phyloP scores from a whole-genome alignment of 2,888 invertebrate species.

The Cephus nigrinus region DNA sequence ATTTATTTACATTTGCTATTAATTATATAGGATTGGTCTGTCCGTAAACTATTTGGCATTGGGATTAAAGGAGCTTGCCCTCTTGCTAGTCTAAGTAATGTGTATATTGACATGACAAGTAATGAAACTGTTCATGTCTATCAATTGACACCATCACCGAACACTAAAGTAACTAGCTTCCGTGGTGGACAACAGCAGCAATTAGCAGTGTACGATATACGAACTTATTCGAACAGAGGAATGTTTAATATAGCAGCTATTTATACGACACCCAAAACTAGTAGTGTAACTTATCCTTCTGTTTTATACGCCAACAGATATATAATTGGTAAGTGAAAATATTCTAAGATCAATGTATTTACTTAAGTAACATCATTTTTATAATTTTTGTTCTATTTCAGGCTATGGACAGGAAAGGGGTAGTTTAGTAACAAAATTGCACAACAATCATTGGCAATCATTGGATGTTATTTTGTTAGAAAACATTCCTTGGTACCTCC shows the following conservation, averaged over 20 bases:
- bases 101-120: conserved; percentile 83
- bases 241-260: conserved; percentile 79
- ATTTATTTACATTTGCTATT: conserved; percentile 60
- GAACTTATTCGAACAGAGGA: conserved; percentile 60
- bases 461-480: conserved; percentile 87
- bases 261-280: conserved; percentile 67
- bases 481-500: conserved; percentile 91
- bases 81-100: conserved; percentile 79
- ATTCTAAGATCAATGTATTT: not conserved
- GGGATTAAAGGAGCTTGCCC: conserved; percentile 86
- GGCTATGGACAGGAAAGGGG: conserved; percentile 94
- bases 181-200: conserved; percentile 77
- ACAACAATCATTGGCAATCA: conserved; percentile 81
- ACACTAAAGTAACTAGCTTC: conserved; percentile 70
- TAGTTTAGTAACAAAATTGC: conserved; percentile 86
- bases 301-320: conserved; percentile 82
- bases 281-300: conserved; percentile 74
- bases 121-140: conserved; percentile 73
- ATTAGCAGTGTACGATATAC: conserved; percentile 80
- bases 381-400: conserved; percentile 41
- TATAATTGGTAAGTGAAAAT: conserved; percentile 69
- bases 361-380: not conserved
- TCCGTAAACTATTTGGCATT: conserved; percentile 88
- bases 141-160: conserved; percentile 74
- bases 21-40: conserved; percentile 82